Percentiles rank a stretch among this genome's conserved stretches.
Evolutionary conservation across 2,888 invertebrate species (phyloP).

Genomic region (Leucozona laternaria): DNA sequence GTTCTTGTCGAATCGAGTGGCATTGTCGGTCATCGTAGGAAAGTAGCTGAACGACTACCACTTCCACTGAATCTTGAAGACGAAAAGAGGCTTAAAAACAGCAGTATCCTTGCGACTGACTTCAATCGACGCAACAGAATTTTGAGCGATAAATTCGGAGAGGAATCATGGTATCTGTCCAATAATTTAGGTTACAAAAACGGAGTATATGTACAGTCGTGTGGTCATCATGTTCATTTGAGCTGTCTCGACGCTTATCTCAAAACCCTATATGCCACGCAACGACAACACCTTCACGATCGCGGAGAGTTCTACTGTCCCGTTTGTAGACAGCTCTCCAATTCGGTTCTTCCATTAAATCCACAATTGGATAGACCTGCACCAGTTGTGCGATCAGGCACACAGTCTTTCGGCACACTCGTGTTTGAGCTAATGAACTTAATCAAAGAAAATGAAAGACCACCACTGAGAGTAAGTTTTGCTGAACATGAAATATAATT

Average conservation of each 20-base stretch:
- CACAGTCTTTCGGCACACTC: conserved; percentile 82
- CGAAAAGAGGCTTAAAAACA: conserved; percentile 85
- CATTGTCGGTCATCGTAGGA: conserved; percentile 91
- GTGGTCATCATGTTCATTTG: conserved; percentile 98
- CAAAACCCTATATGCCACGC: conserved; percentile 91
- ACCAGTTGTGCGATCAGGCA: conserved; percentile 86
- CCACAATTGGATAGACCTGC: conserved; percentile 88
- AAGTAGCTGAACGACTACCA: conserved; percentile 81
- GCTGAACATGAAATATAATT: neutral
- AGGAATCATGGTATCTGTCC: conserved; percentile 91
- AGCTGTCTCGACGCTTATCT: conserved; percentile 97
- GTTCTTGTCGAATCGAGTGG: conserved; percentile 94
- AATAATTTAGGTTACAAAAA: conserved; percentile 94
- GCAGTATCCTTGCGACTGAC: conserved; percentile 89
- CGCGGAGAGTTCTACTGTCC: conserved; percentile 97
- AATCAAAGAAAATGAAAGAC: conserved; percentile 88
- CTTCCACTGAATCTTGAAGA: conserved; percentile 88
- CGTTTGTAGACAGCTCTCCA: conserved; percentile 95
- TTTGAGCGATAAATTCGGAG: conserved; percentile 90
- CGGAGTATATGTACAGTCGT: conserved; percentile 96
- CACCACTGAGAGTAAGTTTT: conserved; percentile 85
- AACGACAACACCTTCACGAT: conserved; percentile 90
- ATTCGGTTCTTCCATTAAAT: conserved; percentile 94
- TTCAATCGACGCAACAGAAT: conserved; percentile 91
- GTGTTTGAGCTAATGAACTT: conserved; percentile 85